Evolutionary conservation across 2,888 invertebrate genomes (phyloP).

Genomic region (Acronicta leporina): DNA sequence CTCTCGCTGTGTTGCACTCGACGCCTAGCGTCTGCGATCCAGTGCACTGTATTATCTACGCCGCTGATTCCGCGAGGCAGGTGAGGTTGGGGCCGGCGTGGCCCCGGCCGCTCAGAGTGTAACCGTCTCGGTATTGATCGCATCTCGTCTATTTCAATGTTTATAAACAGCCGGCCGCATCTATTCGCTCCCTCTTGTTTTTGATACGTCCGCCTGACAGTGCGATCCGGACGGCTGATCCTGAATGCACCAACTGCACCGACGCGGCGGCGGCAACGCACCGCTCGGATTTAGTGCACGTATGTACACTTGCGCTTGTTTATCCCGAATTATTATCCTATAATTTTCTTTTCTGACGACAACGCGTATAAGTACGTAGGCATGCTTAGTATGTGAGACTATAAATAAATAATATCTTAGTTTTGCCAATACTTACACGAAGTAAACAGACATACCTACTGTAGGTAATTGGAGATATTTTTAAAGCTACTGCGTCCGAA

Average conservation of each 20-base stretch:
- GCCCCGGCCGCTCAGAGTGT: slow-evolving; percentile 71
- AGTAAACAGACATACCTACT: slow-evolving; percentile 57
- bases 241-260: slow-evolving; percentile 71
- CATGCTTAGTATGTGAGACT: slow-evolving; percentile 56
- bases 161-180: slow-evolving; percentile 87
- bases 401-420: slow-evolving; percentile 63
- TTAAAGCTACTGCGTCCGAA: neutral
- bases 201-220: slow-evolving; percentile 73
- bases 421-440: slow-evolving; percentile 44
- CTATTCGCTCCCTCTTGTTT: slow-evolving; percentile 78
- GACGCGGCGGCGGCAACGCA: slow-evolving; percentile 58
- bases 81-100: slow-evolving; percentile 76
- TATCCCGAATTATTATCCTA: slow-evolving; percentile 60
- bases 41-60: slow-evolving; percentile 65
- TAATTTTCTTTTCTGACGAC: slow-evolving; percentile 55
- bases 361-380: slow-evolving; percentile 62
- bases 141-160: slow-evolving; percentile 80
- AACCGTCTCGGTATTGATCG: slow-evolving; percentile 78
- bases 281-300: slow-evolving; percentile 71
- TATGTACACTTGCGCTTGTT: slow-evolving; percentile 77
- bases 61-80: slow-evolving; percentile 72
- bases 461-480: too few relatives aligned
- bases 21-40: slow-evolving; percentile 64
- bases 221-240: slow-evolving; percentile 68
- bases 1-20: slow-evolving; percentile 64